Evolutionary conservation across 2,113 vertebrate species (phyloP).

Genomic region (Regulus satrapa): DNA sequence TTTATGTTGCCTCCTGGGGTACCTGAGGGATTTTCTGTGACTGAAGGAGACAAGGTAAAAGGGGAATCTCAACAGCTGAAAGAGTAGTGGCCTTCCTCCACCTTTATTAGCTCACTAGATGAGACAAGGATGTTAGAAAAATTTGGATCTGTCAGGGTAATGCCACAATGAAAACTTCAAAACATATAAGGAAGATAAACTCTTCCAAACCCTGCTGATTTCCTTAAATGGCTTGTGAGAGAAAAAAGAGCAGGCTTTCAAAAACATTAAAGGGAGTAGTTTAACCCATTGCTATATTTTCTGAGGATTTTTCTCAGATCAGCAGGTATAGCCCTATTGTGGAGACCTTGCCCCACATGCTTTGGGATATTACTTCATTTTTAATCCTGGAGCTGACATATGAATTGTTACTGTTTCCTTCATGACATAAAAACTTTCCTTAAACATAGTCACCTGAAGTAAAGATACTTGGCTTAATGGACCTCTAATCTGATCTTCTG

Average conservation of each 20-base stretch:
- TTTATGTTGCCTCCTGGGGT: not conserved
- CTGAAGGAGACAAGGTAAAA: not conserved
- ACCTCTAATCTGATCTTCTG: not conserved
- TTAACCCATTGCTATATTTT: not conserved
- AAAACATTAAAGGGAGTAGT: not conserved
- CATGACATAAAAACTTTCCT: too few relatives aligned
- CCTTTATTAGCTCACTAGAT: not conserved
- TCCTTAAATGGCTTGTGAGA: not conserved
- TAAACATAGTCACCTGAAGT: not conserved
- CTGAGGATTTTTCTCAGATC: not conserved
- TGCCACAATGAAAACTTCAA: not conserved
- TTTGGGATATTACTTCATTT: not conserved
- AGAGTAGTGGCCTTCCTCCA: not conserved
- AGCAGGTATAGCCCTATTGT: not conserved
- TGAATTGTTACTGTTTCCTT: not conserved
- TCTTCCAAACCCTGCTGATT: not conserved
- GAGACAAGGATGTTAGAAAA: not conserved
- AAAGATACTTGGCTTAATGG: not conserved
- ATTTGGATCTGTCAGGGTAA: not conserved
- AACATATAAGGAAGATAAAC: not conserved
- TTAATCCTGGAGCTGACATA: not conserved
- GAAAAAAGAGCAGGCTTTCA: not conserved
- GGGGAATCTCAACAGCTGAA: not conserved
- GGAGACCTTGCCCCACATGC: not conserved
- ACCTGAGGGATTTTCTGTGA: not conserved